phyloP scores from a whole-genome alignment of 2,888 invertebrate species.

The Hetaerina titia region DNA sequence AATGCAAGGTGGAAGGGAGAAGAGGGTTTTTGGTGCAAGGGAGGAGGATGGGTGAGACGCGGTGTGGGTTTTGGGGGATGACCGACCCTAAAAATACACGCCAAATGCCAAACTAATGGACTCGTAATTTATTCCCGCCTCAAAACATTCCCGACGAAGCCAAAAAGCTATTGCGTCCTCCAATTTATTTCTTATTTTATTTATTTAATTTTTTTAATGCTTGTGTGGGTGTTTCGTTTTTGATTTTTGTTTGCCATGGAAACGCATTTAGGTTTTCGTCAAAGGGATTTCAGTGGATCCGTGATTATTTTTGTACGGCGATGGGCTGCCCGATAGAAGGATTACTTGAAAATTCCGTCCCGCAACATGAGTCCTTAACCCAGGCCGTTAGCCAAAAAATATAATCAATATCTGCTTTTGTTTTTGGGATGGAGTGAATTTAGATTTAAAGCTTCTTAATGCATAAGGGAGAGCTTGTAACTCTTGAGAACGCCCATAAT shows the following conservation, averaged over 20 bases:
- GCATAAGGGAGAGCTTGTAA: too few relatives aligned
- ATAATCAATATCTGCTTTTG: too few relatives aligned
- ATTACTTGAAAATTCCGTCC: background rate
- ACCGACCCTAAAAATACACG: background rate
- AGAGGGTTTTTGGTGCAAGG: background rate
- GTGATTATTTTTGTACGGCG: background rate
- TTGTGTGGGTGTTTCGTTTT: background rate
- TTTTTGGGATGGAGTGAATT: too few relatives aligned
- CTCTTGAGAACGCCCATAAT: too few relatives aligned
- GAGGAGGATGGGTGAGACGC: background rate
- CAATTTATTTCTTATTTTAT: background rate
- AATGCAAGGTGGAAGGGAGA: background rate
- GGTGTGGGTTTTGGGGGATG: background rate
- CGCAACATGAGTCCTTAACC: background rate
- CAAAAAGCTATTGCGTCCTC: constrained; percentile 26
- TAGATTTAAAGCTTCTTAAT: too few relatives aligned
- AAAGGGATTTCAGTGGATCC: background rate
- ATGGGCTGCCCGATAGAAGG: background rate
- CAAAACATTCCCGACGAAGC: constrained; percentile 15
- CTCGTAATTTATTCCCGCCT: constrained; percentile 55
- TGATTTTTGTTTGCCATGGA: background rate
- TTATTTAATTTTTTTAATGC: constrained; percentile 10
- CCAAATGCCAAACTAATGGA: constrained; percentile 56
- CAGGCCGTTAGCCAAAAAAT: too few relatives aligned
- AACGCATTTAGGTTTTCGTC: background rate